Percentiles rank a stretch among this genome's conserved stretches.
phyloP scores from a whole-genome alignment of 2,888 invertebrate genomes.

The Oxycera nigricornis region DNA sequence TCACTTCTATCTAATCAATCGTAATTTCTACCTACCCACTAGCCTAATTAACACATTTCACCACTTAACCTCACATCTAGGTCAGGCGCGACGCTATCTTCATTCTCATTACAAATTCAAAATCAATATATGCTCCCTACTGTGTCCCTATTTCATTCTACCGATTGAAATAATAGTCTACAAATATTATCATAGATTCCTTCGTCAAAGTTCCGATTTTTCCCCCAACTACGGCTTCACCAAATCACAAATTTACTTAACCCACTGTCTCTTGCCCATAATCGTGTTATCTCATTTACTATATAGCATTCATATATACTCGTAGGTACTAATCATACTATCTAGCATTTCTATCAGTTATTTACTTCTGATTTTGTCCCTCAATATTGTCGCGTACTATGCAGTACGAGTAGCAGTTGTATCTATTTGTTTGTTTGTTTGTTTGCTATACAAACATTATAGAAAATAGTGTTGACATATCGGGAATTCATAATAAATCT shows the following conservation, averaged over 20 bases:
- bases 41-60: slow-evolving; percentile 1
- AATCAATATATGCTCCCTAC: background rate
- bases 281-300: slow-evolving; percentile 23
- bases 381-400: too few species aligned
- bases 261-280: background rate
- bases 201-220: background rate
- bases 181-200: slow-evolving; percentile 2
- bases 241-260: background rate
- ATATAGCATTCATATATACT: too few species aligned
- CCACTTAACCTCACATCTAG: background rate
- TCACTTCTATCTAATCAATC: background rate
- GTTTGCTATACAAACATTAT: too few species aligned
- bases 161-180: background rate
- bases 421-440: too few species aligned
- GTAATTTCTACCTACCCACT: background rate
- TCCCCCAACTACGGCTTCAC: background rate
- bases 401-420: too few species aligned
- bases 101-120: background rate
- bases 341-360: too few species aligned
- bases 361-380: too few species aligned
- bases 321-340: too few species aligned
- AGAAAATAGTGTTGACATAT: too few species aligned
- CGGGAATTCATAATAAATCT: too few species aligned
- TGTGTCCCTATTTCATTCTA: background rate
- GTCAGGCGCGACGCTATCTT: background rate